Evolutionary conservation across 2,888 invertebrate genomes (phyloP), one percentile per base, ranked within the genome.

Genomic region (Corythucha ciliata): DNA sequence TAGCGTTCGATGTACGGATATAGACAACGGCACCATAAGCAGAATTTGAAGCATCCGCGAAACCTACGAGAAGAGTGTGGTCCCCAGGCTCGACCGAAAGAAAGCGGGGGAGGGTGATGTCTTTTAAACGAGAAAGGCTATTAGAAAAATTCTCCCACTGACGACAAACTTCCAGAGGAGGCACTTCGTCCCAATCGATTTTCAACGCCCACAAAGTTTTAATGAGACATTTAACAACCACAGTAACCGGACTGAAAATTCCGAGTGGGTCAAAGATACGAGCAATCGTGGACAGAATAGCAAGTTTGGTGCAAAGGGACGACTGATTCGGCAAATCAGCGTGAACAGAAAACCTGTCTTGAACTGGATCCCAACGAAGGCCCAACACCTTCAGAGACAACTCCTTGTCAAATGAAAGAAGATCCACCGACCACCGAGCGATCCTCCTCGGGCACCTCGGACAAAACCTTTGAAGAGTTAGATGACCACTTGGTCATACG

Each of bases 401-500:
- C 8, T 36, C 10, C 16, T n/a, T 8, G 10, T 36, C 8, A 21
- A 40, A 40, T 24, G 8, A 8, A 16, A n/a, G n/a, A n/a, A n/a
- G n/a, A n/a, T n/a, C 40, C 8, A 14, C 20, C 14, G 7, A 8
- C 6, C 7, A 21, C 14, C 10, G 21, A 20, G 6, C 8, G 21
- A 12, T 10, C 8, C 7, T 44, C 44, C 7, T 18, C 14, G 8
- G 44, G 33, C 8, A 46, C 21, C 8, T 37, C 20, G 8, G 12
- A 12, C 29, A 33, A n/a, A 7, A 46, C 16, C 4, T 21, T 14
- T 6, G 21, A n/a, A 6, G 18, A 18, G 22, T 44, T 48, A 18
- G 25, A 41, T 18, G 26, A 21, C 54, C 54, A 54, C 37, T 54
- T 45, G 4, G 26, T 21, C 8, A 54, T 27, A 7, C 34, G 8